These are phyloP conservation scores for Adineta ricciae DNA, from an alignment of 2,888 invertebrate species.

Conservation along the genomic window DNA sequence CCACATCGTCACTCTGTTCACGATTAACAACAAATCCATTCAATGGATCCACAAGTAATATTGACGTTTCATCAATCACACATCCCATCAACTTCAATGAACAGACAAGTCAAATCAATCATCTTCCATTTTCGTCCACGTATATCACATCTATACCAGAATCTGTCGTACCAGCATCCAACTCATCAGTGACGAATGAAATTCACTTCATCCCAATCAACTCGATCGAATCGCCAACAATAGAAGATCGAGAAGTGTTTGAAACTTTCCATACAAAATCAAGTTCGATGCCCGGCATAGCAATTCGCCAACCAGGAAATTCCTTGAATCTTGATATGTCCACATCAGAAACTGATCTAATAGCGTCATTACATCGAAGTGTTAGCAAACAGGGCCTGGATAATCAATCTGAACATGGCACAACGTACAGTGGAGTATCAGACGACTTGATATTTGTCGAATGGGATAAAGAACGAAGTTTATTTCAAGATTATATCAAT, in stretches of 20 bases:
- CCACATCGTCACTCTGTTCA: background rate
- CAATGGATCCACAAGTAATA: background rate
- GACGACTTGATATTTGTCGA: background rate
- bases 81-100: background rate
- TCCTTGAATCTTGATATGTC: background rate
- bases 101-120: background rate
- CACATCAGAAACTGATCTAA: background rate
- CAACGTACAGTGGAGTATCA: no score
- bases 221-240: no score
- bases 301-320: background rate
- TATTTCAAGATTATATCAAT: constrained; percentile 16
- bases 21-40: background rate
- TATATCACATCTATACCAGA: no score
- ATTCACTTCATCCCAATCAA: no score
- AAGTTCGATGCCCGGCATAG: no score
- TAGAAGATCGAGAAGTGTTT: no score
- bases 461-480: constrained; percentile 12
- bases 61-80: background rate
- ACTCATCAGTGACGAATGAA: no score
- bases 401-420: background rate
- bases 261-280: no score
- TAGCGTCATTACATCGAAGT: background rate
- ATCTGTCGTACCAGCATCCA: no score
- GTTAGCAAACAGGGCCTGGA: background rate
- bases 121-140: no score